Conservation (phyloP, 1,140 invertebrate species). For the Drosophila biarmipes region DNA sequence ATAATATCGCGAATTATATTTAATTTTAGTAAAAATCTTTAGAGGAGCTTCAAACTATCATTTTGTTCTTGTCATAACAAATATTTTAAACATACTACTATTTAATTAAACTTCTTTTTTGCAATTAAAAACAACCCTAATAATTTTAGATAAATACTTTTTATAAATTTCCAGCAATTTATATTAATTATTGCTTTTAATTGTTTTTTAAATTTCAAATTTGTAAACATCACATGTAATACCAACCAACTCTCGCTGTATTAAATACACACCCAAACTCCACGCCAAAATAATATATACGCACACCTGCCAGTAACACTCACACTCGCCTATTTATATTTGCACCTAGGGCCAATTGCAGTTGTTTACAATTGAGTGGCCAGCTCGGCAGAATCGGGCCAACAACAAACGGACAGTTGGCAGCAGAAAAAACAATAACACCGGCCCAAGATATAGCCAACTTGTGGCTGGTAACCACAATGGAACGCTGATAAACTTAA, state of each 20-base stretch:
- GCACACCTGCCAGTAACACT: slow-evolving; percentile 18
- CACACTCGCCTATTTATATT: slow-evolving; percentile 51
- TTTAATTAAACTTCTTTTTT: no score
- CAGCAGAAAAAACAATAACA: slow-evolving; percentile 30
- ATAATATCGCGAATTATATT: no score
- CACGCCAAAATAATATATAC: slow-evolving; percentile 11
- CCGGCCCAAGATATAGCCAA: slow-evolving; percentile 31
- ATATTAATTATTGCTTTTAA: neutral
- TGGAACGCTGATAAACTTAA: slow-evolving; percentile 40
- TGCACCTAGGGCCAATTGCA: slow-evolving; percentile 72
- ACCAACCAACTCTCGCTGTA: slow-evolving; percentile 6
- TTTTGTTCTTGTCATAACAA: no score
- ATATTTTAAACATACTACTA: no score
- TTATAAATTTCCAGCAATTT: no score
- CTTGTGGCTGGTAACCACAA: slow-evolving; percentile 7
- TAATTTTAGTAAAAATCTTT: no score
- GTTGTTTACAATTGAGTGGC: slow-evolving; percentile 76
- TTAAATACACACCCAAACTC: slow-evolving; percentile 2
- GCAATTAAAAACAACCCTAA: no score
- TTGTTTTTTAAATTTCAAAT: no score
- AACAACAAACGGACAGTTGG: slow-evolving; percentile 16
- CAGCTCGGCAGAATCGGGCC: slow-evolving; percentile 58
- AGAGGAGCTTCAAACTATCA: no score
- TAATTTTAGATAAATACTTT: no score
- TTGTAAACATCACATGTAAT: neutral